These are phyloP conservation scores for Adineta ricciae DNA, from an alignment of 2,888 invertebrate species.

Conservation along the genomic window DNA sequence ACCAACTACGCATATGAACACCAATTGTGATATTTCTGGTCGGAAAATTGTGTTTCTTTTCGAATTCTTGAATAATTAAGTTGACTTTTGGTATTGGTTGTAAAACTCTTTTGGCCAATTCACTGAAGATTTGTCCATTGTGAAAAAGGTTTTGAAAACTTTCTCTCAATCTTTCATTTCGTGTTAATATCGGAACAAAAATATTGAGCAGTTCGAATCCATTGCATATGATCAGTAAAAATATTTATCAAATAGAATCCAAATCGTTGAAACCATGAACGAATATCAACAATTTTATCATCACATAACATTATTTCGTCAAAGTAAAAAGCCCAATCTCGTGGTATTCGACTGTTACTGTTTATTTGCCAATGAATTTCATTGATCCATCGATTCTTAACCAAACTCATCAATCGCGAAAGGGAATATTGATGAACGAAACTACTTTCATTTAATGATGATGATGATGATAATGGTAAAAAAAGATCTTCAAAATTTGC, in stretches of 20 bases:
- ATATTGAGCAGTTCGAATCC: conserved; percentile 9
- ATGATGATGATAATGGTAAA: not conserved
- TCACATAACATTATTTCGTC: not conserved
- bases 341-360: not conserved
- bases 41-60: not conserved
- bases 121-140: not conserved
- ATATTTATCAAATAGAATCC: not conserved
- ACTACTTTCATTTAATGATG: not conserved
- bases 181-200: not conserved
- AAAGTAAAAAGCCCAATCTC: not conserved
- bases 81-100: not conserved
- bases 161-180: not conserved
- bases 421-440: not conserved
- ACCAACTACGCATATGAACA: not conserved
- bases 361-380: not conserved
- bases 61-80: not conserved
- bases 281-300: not conserved
- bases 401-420: not conserved
- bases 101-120: not conserved
- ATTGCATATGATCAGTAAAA: not conserved
- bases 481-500: not conserved
- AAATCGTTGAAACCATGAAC: not conserved
- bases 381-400: not conserved
- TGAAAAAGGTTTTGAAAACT: not conserved
- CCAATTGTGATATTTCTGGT: not conserved